Evolutionary conservation across 2,888 invertebrate genomes (phyloP), one percentile per base, ranked within the genome.

Genomic region (Acronicta leporina): DNA sequence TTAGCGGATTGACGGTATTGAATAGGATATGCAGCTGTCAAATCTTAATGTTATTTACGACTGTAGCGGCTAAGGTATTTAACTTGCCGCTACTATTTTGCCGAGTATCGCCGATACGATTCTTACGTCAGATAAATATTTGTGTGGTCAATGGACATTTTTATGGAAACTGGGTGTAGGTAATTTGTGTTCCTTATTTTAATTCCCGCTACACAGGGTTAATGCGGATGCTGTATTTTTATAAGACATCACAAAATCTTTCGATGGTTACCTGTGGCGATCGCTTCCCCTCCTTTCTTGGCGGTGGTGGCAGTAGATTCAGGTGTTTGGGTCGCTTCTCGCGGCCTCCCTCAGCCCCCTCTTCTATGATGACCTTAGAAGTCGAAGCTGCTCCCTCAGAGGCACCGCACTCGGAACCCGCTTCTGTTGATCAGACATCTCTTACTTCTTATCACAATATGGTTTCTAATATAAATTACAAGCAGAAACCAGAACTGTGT

Each of bases 281-380:
- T 27, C 89, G 83, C 60, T 90, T 90, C 40, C 86, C 84, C 44
- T 90, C 91, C 56, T 93, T 94, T 63, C 84, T 85, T 0, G 92
- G 92, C 5, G 93, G 95, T 2, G 95, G 95, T 6, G 95, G 94
- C 49, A 95, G 83, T 8, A 95, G 84, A 42, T 95, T 93, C 35
- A 95, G 78, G 41, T 92, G 91, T 7, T 87, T 85, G 1, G 92
- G 91, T 52, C 92, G 81, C 54, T 88, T 90, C 40, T 86, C 87
- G 20, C 76, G 79, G 8, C 80, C 82, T 2, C 70, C 82, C 40
- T 53, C 81, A 5, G 81, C 84, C 43, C 54, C 85, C 55, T 81
- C 91, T 79, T 87, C 90, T 60, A 80, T 87, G 30, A 80, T 81
- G 68, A 76, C 86, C 78, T 87, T 95, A 73, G 89, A 94, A 51